Percentiles rank a stretch among this genome's conserved stretches.
These are phyloP conservation scores for Polypedilum pembai DNA, from an alignment of 1,140 invertebrate species.

Conservation along the genomic window DNA sequence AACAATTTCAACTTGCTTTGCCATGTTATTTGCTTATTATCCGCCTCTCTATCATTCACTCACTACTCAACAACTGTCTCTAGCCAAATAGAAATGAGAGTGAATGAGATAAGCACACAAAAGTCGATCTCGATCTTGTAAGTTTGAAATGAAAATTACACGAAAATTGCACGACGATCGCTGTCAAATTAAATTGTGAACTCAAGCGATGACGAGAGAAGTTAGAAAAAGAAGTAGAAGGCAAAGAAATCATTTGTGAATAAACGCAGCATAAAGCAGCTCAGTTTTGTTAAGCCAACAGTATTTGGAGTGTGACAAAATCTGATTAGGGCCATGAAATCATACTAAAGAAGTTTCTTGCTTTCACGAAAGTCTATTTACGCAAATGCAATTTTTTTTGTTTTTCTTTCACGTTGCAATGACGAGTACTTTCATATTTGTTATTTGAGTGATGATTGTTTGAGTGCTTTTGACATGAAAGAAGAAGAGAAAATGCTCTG, in stretches of 20 bases:
- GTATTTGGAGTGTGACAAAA: slow-evolving; percentile 27
- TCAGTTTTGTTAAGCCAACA: not conserved
- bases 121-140: not conserved
- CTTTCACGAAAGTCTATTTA: not conserved
- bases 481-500: too few relatives aligned
- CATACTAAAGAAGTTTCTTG: slow-evolving; percentile 3
- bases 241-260: not conserved
- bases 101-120: not conserved
- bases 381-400: not conserved
- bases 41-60: not conserved
- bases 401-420: not conserved
- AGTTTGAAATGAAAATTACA: not conserved
- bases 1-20: not conserved
- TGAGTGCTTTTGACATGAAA: not conserved
- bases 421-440: not conserved
- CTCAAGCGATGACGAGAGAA: slow-evolving; percentile 2
- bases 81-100: not conserved
- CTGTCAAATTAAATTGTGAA: slow-evolving; percentile 26
- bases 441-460: too few relatives aligned
- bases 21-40: not conserved
- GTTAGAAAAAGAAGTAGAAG: not conserved
- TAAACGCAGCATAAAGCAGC: slow-evolving; percentile 22
- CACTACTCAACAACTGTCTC: not conserved
- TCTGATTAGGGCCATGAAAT: slow-evolving; percentile 8
- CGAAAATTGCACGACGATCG: not conserved